Evolutionary conservation across 2,888 invertebrate species (phyloP).

Genomic region (Xestia rhomboidea): DNA sequence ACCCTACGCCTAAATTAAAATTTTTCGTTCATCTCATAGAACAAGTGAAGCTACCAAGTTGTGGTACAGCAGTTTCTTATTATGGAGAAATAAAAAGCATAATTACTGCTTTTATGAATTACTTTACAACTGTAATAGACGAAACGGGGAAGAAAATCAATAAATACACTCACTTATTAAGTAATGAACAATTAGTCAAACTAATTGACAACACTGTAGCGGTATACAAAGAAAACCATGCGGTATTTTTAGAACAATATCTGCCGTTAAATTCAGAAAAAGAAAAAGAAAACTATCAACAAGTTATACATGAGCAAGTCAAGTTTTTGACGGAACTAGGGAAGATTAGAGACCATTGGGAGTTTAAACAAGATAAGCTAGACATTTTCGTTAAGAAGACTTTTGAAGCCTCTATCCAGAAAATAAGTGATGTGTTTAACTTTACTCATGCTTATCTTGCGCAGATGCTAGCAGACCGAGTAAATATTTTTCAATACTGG

Average conservation of each 20-base stretch:
- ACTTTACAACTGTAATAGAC: constrained; percentile 74
- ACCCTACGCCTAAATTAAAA: constrained; percentile 72
- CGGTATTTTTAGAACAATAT: constrained; percentile 73
- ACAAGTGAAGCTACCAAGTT: constrained; percentile 56
- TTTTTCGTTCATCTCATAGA: constrained; percentile 70
- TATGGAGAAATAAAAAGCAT: constrained; percentile 79
- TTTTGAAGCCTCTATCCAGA: constrained; percentile 70
- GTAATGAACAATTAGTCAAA: constrained; percentile 69
- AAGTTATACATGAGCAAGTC: constrained; percentile 67
- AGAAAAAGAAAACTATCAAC: constrained; percentile 73
- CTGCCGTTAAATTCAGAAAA: constrained; percentile 66
- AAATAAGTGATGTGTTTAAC: constrained; percentile 72
- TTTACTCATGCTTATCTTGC: constrained; percentile 75
- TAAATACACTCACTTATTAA: constrained; percentile 60
- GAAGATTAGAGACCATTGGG: constrained; percentile 65
- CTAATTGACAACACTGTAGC: constrained; percentile 73
- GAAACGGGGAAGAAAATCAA: constrained; percentile 73
- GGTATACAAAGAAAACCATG: constrained; percentile 71
- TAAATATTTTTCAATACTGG: constrained; percentile 52
- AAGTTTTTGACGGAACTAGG: constrained; percentile 66
- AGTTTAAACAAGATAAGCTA: constrained; percentile 70
- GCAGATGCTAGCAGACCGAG: constrained; percentile 72
- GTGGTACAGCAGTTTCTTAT: constrained; percentile 70
- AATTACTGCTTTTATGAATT: constrained; percentile 74
- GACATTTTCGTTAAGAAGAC: constrained; percentile 72